These are phyloP conservation scores for Abrostola tripartita DNA, from an alignment of 2,888 invertebrate species.

Conservation along the genomic window DNA sequence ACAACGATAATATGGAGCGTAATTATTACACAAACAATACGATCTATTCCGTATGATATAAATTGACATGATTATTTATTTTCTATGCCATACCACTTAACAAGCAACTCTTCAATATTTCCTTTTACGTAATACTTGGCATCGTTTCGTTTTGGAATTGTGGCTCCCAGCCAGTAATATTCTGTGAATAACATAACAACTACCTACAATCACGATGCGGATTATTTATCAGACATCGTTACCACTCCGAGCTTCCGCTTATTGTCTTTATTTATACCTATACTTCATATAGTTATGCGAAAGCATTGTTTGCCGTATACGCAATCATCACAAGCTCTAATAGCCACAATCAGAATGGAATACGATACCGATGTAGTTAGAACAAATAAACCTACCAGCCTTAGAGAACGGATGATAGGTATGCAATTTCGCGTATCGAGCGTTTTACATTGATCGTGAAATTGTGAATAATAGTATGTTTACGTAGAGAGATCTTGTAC, in stretches of 20 bases:
- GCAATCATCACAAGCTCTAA: conserved; percentile 34
- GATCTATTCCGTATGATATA: conserved; percentile 17
- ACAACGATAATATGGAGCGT: not conserved
- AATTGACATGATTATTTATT: conserved; percentile 49
- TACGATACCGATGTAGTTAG: conserved; percentile 40
- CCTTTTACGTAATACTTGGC: conserved; percentile 78
- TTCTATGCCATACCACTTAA: conserved; percentile 68
- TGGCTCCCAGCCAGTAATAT: conserved; percentile 78
- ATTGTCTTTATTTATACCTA: conserved; percentile 39
- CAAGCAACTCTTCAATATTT: conserved; percentile 75
- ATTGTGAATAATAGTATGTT: conserved; percentile 39
- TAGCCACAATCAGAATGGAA: conserved; percentile 57
- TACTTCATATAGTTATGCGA: conserved; percentile 21
- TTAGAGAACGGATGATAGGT: conserved; percentile 46
- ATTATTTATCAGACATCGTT: conserved; percentile 62
- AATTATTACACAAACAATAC: conserved; percentile 4
- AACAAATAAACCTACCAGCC: conserved; percentile 46
- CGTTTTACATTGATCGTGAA: conserved; percentile 46
- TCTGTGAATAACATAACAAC: conserved; percentile 65
- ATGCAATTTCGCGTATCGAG: conserved; percentile 52
- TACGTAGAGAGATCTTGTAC: conserved; percentile 5
- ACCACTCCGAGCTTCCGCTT: conserved; percentile 21
- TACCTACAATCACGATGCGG: conserved; percentile 55
- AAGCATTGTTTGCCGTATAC: conserved; percentile 40
- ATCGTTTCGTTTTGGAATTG: conserved; percentile 74